Base-by-base conservation (phyloP, 2,797 vertebrate genomes). In the Masticophis lateralis region DNA sequence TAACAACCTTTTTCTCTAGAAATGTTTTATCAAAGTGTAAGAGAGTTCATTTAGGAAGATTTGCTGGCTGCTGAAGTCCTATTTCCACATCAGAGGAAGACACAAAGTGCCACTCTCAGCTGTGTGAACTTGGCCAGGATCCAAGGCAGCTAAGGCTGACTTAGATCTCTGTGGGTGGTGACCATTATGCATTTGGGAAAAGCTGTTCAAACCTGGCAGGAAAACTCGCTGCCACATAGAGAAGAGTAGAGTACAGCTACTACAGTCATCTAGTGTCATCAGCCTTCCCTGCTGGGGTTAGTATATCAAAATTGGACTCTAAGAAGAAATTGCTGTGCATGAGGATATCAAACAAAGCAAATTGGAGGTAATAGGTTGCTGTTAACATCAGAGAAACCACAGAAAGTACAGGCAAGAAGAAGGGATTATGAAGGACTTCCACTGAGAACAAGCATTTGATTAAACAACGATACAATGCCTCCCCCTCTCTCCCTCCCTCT, bases 161-260 rank as follows among this genome's bases (percentile, higher is more conserved):
- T 98, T 96, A 97, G 97, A 97, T 97, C 97, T 97, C 97, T 86
- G 97, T 96, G 95, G 97, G 98, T 96, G 96, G 96, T 93, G 89
- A 92, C 95, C 96, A 94, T 97, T 97, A 96, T 74, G 57, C 94
- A 91, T 97, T 97, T 97, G 96, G 97, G 96, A 95, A 91, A 96
- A 96, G 96, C 94, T 95, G 94, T 96, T 97, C 96, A 97, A 97
- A 97, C 96, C 94, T 97, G 92, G 96, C 96, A 96, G 96, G 97
- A 97, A 97, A 97, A 96, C 96, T 96, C 95, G 94, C 97, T 97
- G 97, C 96, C 97, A 96, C 96, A 96, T 92, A 59, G 93, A 97
- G 96, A 96, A 59, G 69, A 37, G 97, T 95, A 97, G 97, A 97
- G 95, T 90, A 95, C 95, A 97, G 96, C 96, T 97, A 96, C 96